Base-by-base conservation (phyloP, 2,888 invertebrate species). In the Cantharis lateralis region DNA sequence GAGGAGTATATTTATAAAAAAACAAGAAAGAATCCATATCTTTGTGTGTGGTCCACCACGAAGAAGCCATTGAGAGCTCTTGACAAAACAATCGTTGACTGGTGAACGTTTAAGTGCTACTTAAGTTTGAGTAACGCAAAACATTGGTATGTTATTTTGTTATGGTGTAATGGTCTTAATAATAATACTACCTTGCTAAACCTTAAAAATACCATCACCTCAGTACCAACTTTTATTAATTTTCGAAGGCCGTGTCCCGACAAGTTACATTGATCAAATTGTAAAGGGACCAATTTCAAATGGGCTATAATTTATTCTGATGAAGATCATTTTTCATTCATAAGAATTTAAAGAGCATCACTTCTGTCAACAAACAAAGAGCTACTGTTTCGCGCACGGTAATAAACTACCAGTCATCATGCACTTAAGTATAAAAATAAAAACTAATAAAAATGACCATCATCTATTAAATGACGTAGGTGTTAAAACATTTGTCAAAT, bases 51-150 rank as follows among this genome's bases (percentile, higher is more conserved):
- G 83, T 83, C 83, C 79, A 76, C 74, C 75, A 78, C 80, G 80
- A 81, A 80, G 80, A 79, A 62, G 63, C 68, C 78, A 74, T 77
- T 82, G 81, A 83, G 82, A 82, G 81, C 75, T 81, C 83, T 81
- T 82, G 80, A 82, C 72, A 77, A 79, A 81, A 79, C 82, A 81
- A 83, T 84, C 82, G 84, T 84, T 83, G 48, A 83, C 16, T 24
- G 81, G 80, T 81, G 82, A 82, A 82, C 80, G 72, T 75, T 83
- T 81, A 82, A 85, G 85, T 83, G 84, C 84, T 84, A 84, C 84
- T 85, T 85, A 83, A 81, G 79, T 73, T 61, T 63, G 70, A 73
- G 73, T 76, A 69, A 74, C 78, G 78, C 68, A 64, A 72, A 72
- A 26, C 72, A 78, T 75, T 70, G 78, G 78, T 48, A 48, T 61